phyloP scores from a whole-genome alignment of 2,797 vertebrate genomes.

The Dryobates pubescens region DNA sequence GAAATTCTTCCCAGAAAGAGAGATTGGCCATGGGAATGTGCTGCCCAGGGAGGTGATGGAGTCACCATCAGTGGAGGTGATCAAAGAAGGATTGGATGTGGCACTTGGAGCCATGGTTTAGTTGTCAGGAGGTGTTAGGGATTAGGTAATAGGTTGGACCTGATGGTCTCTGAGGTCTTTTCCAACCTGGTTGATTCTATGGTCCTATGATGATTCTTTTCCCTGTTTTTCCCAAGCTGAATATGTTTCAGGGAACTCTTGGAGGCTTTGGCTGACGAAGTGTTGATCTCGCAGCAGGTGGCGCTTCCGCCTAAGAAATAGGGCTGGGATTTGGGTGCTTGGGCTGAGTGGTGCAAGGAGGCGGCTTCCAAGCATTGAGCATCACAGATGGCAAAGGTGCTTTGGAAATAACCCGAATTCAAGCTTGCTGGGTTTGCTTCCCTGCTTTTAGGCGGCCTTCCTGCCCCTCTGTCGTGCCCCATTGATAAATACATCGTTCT shows the following conservation, averaged over 20 bases:
- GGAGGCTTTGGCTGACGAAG: neutral
- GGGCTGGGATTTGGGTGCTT: neutral
- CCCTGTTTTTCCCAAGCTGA: neutral
- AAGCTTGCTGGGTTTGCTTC: neutral
- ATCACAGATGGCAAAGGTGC: accelerated
- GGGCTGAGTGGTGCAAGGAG: accelerated
- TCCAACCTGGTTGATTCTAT: no score
- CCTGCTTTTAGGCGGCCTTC: neutral
- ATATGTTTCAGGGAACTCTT: neutral
- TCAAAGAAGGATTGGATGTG: no score
- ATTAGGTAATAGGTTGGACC: no score
- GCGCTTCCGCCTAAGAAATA: neutral
- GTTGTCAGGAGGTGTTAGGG: no score
- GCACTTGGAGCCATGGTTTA: no score
- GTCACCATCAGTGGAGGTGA: no score
- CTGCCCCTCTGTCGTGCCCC: no score
- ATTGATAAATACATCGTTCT: neutral
- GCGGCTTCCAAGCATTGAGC: neutral
- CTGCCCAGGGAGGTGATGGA: no score
- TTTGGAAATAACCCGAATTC: neutral
- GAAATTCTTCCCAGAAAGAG: no score
- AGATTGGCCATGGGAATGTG: no score
- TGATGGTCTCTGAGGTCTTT: no score
- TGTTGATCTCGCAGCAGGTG: conserved; percentile 17
- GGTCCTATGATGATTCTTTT: neutral